Evolutionary conservation across 2,113 vertebrate species (phyloP).

Genomic region (Sminthopsis crassicaudata): DNA sequence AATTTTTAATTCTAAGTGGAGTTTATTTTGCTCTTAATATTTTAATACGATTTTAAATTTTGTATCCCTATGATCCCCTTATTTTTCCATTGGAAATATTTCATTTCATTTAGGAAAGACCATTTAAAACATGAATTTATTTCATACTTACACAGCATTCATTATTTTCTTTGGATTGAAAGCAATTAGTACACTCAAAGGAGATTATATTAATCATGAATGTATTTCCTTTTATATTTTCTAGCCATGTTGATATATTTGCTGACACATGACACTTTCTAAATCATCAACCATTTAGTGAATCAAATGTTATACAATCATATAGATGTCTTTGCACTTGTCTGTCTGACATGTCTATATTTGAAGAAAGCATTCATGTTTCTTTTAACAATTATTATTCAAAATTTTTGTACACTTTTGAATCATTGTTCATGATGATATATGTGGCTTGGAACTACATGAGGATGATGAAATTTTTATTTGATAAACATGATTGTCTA

Average conservation of each 20-base stretch:
- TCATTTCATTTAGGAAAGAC: conserved; percentile 16
- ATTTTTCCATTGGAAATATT: not conserved
- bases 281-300: conserved; percentile 72
- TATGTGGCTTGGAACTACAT: conserved; percentile 39
- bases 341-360: conserved; percentile 70
- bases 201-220: conserved; percentile 28
- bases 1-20: not conserved
- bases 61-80: not conserved
- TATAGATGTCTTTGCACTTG: conserved; percentile 68
- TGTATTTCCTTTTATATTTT: conserved; percentile 52
- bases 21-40: not conserved
- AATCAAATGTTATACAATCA: conserved; percentile 65
- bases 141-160: conserved; percentile 15
- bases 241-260: conserved; percentile 51
- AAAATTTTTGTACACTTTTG: conserved; percentile 30
- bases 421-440: conserved; percentile 49
- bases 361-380: conserved; percentile 58
- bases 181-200: not conserved
- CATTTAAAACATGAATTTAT: conserved; percentile 30
- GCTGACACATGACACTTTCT: conserved; percentile 64
- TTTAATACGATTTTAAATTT: not conserved
- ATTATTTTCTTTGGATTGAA: conserved; percentile 12
- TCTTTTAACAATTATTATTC: conserved; percentile 56
- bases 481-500: conserved; percentile 49
- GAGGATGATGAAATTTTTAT: conserved; percentile 46